phyloP scores from a whole-genome alignment of 2,113 vertebrate genomes.

The Thermophis baileyi region DNA sequence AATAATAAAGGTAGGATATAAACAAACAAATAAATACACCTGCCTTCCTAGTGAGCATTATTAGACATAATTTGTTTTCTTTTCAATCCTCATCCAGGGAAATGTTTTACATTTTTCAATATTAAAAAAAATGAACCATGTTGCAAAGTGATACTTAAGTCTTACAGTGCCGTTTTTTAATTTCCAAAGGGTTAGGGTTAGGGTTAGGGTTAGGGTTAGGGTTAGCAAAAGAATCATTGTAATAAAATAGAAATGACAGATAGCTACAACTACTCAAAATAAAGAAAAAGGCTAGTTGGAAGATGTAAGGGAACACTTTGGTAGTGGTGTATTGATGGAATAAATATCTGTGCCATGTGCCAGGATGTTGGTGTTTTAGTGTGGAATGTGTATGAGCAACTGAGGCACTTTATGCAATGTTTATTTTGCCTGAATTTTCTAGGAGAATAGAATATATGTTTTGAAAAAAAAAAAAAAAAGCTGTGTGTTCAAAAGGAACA shows the following conservation, averaged over 20 bases:
- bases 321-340: not conserved
- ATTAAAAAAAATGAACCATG: not conserved
- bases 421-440: not conserved
- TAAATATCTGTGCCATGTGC: not conserved
- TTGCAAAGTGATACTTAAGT: not conserved
- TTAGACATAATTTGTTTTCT: not conserved
- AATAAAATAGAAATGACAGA: not conserved
- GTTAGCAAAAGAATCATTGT: not conserved
- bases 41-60: not conserved
- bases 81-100: not conserved
- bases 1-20: not conserved
- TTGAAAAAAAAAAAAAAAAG: not conserved
- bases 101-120: not conserved
- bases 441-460: not conserved
- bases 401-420: not conserved
- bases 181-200: too few relatives aligned
- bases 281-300: not conserved
- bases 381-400: not conserved
- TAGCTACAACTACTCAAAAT: not conserved
- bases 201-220: too few relatives aligned
- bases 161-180: not conserved
- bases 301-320: not conserved
- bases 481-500: not conserved
- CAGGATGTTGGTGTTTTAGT: not conserved
- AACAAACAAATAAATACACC: not conserved